Percentiles rank a stretch among this genome's conserved stretches.
phyloP scores from a whole-genome alignment of 2,888 invertebrate genomes.

The Archips crataeganus region DNA sequence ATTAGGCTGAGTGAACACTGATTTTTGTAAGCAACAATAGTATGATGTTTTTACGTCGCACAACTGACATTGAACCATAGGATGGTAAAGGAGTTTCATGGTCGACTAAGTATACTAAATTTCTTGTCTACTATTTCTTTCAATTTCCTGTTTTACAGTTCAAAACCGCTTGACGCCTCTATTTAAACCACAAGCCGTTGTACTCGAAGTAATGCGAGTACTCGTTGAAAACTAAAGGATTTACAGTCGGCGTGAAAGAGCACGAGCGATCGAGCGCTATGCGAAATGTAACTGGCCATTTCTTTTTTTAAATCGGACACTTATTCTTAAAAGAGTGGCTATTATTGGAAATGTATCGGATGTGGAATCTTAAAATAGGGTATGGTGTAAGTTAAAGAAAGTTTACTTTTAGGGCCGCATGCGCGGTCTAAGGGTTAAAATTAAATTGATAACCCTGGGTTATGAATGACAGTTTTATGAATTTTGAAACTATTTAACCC shows the following conservation, averaged over 20 bases:
- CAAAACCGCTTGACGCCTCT: neutral
- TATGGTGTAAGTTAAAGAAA: neutral
- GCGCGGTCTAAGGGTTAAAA: too few species aligned
- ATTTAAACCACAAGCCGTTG: neutral
- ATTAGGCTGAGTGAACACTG: too few species aligned
- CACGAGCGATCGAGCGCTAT: neutral
- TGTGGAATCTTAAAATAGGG: neutral
- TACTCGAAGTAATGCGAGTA: neutral
- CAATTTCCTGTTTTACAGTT: neutral
- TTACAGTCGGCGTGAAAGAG: constrained; percentile 1
- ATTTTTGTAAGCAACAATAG: too few species aligned
- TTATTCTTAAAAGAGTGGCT: constrained; percentile 5
- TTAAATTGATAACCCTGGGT: too few species aligned
- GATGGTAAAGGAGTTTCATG: too few species aligned
- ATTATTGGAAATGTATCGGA: neutral
- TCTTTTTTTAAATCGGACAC: constrained; percentile 4
- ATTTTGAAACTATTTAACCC: too few species aligned
- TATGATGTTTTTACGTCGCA: too few species aligned
- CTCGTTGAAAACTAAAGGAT: neutral
- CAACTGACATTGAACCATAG: too few species aligned
- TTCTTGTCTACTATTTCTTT: neutral
- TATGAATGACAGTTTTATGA: too few species aligned
- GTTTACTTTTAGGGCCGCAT: neutral
- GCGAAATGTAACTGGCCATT: constrained; percentile 7
- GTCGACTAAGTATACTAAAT: neutral